Conservation (phyloP, 2,113 vertebrate genomes). For the Tragelaphus scriptus region DNA sequence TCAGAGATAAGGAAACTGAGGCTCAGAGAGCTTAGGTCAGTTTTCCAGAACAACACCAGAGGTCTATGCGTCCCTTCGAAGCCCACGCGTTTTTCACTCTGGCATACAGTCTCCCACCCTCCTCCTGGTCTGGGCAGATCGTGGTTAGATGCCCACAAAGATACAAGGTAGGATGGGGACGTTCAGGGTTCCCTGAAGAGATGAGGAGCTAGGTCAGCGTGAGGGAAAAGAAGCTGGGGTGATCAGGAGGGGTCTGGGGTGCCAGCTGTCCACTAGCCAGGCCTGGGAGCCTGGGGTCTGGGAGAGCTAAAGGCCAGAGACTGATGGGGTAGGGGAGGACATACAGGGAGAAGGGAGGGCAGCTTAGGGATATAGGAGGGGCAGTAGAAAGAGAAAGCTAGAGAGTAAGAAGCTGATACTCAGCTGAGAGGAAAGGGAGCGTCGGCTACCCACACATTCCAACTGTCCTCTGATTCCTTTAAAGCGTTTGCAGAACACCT, state of each 20-base stretch:
- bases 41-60: background rate
- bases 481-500: background rate
- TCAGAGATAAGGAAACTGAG: constrained; percentile 5
- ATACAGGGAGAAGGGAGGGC: background rate
- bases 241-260: background rate
- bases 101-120: background rate
- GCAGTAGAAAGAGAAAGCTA: background rate
- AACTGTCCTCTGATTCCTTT: background rate
- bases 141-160: background rate
- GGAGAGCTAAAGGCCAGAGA: background rate
- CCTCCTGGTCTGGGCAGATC: background rate
- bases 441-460: background rate
- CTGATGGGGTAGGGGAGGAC: background rate
- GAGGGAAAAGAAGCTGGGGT: background rate
- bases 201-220: background rate
- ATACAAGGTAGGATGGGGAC: background rate
- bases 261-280: background rate
- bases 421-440: background rate
- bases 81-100: background rate
- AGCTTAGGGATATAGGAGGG: background rate
- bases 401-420: background rate
- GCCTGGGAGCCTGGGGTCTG: background rate
- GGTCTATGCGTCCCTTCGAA: background rate
- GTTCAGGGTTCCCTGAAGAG: background rate
- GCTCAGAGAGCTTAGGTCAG: background rate